Base-by-base conservation (phyloP, 2,797 vertebrate genomes). In the Zenarchopterus dispar region DNA sequence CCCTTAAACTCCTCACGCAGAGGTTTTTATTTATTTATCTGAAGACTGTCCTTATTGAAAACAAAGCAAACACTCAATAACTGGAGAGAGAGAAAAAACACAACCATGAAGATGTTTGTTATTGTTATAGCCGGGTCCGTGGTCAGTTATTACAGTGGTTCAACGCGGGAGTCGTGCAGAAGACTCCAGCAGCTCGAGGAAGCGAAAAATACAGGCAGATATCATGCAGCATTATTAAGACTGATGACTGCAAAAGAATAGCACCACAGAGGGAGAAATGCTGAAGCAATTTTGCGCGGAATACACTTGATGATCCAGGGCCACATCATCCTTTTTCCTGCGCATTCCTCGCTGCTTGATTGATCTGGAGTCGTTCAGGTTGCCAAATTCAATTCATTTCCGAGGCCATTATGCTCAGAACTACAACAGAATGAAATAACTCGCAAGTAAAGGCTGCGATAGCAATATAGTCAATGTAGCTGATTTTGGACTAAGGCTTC, bases 331-430 rank as follows among this genome's bases (percentile, higher is more conserved):
- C 18, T 45, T 41, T 63, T 41, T 21, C 46, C 9, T 49, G 48
- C 48, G 21, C 53, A 15, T 2, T 17, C 8, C 17, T 57, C 44
- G 8, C 13, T 17, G n/a, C 31, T 58, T 58, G 31, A 67, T 65
- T 42, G 24, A n/a, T 51, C 39, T 57, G 16, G 23, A 67, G 26
- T 64, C 9, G 16, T 56, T 65, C 21, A 18, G 18, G 21, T 47
- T 59, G 24, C 39, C 26, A 54, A 9, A n/a, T 21, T 52, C 22
- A 8, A 6, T 42, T 64, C 44, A 10, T 11, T 48, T 13, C 41
- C 10, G 28, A 13, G n/a, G 23, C 45, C 44, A 19, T 48, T 17
- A 24, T 19, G 44, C 18, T 56, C 33, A n/a, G 1, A 48, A 50
- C 22, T 26, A 43, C 36, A 42, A n/a, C 18, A n/a, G 24, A 43